Percentiles rank a stretch among this genome's conserved stretches.
Conservation (phyloP, 2,888 invertebrate genomes). For the Saturnia pavonia region DNA sequence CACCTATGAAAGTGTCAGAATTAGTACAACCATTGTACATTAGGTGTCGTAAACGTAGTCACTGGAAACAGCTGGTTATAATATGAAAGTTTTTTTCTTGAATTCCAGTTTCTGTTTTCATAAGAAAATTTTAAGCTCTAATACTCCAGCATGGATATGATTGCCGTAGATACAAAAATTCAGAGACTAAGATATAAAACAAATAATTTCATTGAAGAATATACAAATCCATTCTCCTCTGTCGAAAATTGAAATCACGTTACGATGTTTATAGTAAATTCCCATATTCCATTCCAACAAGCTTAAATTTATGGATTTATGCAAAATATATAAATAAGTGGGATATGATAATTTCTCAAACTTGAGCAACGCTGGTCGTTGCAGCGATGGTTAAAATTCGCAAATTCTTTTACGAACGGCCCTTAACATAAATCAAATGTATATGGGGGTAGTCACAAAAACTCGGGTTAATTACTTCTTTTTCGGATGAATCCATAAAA, state of each 20-base stretch:
- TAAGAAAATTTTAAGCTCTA: too few species aligned
- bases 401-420: constrained; percentile 77
- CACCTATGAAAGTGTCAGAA: too few species aligned
- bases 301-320: too few species aligned
- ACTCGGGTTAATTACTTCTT: constrained; percentile 75
- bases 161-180: neutral
- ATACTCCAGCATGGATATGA: too few species aligned
- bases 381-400: constrained; percentile 73
- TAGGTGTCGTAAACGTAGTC: too few species aligned
- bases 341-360: constrained; percentile 18
- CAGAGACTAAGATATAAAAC: neutral
- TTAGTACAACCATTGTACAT: too few species aligned
- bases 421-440: constrained; percentile 79
- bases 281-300: too few species aligned
- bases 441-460: constrained; percentile 75
- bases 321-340: neutral
- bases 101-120: too few species aligned
- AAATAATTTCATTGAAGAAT: neutral
- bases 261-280: neutral
- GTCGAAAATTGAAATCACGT: neutral
- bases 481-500: constrained; percentile 51
- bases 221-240: neutral
- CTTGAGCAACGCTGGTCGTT: constrained; percentile 54
- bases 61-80: too few species aligned
- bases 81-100: too few species aligned